phyloP scores from a whole-genome alignment of 2,888 invertebrate species.

The Malthinus seriepunctatus region DNA sequence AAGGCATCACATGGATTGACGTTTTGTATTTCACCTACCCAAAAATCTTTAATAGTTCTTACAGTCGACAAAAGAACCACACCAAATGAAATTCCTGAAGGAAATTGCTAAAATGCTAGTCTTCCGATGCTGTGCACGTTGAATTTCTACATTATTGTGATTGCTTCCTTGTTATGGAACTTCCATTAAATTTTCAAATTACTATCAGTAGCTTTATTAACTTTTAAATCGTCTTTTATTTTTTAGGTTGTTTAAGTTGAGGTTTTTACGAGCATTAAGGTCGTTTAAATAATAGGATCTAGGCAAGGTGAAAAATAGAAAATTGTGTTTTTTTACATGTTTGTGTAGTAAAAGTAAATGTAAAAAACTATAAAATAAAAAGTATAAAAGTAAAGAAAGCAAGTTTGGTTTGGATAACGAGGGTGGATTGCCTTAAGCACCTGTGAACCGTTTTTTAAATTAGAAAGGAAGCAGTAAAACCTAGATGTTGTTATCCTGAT shows the following conservation, averaged over 20 bases:
- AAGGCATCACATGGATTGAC: constrained; percentile 21
- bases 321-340: constrained; percentile 10
- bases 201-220: neutral
- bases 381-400: constrained; percentile 29
- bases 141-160: constrained; percentile 6
- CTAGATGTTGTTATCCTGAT: constrained; percentile 38
- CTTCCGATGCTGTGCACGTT: constrained; percentile 3
- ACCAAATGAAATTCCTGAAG: constrained; percentile 7
- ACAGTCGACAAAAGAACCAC: constrained; percentile 4
- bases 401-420: constrained; percentile 38
- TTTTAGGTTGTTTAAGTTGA: no score
- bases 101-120: constrained; percentile 4
- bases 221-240: no score
- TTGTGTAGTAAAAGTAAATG: constrained; percentile 27
- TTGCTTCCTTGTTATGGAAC: constrained; percentile 5
- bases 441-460: constrained; percentile 43
- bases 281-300: neutral
- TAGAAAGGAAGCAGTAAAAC: constrained; percentile 35
- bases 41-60: constrained; percentile 12
- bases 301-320: constrained; percentile 9
- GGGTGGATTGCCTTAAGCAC: constrained; percentile 40
- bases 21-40: constrained; percentile 17
- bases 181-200: constrained; percentile 6
- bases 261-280: no score
- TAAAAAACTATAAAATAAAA: constrained; percentile 28